A percentile compares a stretch with the other conserved stretches of the same genome.
Evolutionary conservation across 2,797 vertebrate genomes (phyloP).

Genomic region (Sebastes flavidus): DNA sequence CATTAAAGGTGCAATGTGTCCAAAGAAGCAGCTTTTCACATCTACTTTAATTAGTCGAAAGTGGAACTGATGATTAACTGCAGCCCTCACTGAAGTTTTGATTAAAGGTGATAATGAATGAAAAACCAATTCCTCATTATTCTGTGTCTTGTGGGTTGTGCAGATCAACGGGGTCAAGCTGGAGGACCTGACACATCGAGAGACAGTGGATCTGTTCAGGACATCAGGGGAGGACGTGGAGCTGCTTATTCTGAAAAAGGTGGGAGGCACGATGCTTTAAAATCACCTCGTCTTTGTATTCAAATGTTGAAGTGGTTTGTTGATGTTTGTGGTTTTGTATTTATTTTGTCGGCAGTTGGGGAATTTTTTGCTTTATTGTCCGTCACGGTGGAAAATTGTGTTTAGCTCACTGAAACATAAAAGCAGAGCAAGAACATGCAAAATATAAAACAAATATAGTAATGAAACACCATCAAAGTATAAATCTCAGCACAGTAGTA

Average conservation of each 20-base stretch:
- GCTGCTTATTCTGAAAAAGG: constrained; percentile 89
- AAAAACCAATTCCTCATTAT: not conserved
- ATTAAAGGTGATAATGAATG: not conserved
- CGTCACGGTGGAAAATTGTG: not conserved
- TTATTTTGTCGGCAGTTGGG: not conserved
- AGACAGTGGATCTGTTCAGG: constrained; percentile 91
- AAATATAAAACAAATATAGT: not conserved
- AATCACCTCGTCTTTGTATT: not conserved
- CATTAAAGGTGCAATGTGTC: too few relatives aligned
- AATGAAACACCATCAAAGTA: not conserved
- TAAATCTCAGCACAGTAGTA: not conserved
- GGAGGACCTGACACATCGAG: constrained; percentile 85
- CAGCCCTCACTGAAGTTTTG: not conserved
- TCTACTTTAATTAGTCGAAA: too few relatives aligned
- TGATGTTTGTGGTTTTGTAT: not conserved
- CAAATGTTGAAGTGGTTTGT: not conserved
- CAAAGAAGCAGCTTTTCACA: too few relatives aligned
- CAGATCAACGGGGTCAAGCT: constrained; percentile 91
- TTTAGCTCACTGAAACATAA: not conserved
- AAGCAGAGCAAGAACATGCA: not conserved
- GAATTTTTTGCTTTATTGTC: not conserved
- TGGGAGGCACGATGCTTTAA: constrained; percentile 53
- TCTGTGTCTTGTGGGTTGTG: not conserved
- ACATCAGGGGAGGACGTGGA: constrained; percentile 88
- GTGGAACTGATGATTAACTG: not conserved